Percentiles rank a stretch among this genome's conserved stretches.
Conservation (phyloP, 2,797 vertebrate species). For the Lerista edwardsae region DNA sequence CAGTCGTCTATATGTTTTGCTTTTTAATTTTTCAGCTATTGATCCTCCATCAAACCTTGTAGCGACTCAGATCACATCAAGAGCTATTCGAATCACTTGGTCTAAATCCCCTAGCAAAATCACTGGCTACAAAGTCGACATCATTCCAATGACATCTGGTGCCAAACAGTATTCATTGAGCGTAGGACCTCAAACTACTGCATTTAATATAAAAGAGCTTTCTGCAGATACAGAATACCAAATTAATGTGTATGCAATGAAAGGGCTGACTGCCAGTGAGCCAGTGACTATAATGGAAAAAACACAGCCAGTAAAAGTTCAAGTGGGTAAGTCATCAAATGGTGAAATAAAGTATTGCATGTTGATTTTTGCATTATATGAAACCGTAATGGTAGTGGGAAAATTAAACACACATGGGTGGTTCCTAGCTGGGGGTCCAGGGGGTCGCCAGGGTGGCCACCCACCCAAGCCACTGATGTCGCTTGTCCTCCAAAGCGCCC, state of each 20-base stretch:
- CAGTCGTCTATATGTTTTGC: neutral
- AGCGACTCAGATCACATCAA: conserved; percentile 88
- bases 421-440: too few species aligned
- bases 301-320: conserved; percentile 87
- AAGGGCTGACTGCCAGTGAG: conserved; percentile 87
- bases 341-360: conserved; percentile 9
- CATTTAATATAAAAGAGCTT: conserved; percentile 85
- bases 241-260: conserved; percentile 89
- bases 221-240: conserved; percentile 90
- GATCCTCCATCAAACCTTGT: conserved; percentile 89
- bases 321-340: conserved; percentile 84
- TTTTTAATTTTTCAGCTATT: conserved; percentile 78
- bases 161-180: conserved; percentile 86
- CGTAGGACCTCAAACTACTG: conserved; percentile 82
- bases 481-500: too few species aligned
- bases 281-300: conserved; percentile 84
- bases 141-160: conserved; percentile 87
- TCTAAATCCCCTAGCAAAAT: conserved; percentile 84
- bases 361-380: neutral
- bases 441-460: too few species aligned
- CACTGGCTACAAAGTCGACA: conserved; percentile 88
- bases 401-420: neutral
- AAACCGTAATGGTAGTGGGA: neutral
- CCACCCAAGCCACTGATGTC: too few species aligned
- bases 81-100: conserved; percentile 89